Evolutionary conservation across 1,140 invertebrate genomes (phyloP), one percentile per base, ranked within the genome.

Genomic region (Zaprionus capensis): DNA sequence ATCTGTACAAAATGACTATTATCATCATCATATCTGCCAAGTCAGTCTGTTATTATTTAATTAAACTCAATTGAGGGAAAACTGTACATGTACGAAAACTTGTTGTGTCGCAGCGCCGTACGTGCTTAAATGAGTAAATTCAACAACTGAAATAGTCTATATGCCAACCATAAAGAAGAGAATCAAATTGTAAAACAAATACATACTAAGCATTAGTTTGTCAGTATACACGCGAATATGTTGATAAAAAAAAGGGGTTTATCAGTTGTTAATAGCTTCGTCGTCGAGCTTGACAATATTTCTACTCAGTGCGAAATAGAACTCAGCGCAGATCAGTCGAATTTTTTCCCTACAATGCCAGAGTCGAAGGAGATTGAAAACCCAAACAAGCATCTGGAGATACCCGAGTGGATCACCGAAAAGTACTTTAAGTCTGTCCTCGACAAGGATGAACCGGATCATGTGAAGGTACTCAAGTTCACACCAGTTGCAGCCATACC

Each of bases 371-470:
- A 62, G 20, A 91, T 91, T 22, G 24, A 59, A 1, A 91, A 91
- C 65, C 88, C 84, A n/a, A 91, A 91, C 46, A 63, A 86, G 51
- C 53, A 91, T 64, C 65, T 91, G 22, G 38, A 38, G 4, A 91
- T 91, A 53, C 92, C 93, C 49, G 38, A 91, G 38, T 94, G 94
- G 94, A 76, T 94, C 53, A 93, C 91, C 69, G 62, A 66, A 17
- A 79, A 93, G 34, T 94, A 94, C 36, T 79, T 93, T 2, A 72
- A 93, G 62, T 78, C 81, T 44, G 71, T 93, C 22, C 72, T 94
- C 4, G 81, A 86, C 12, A 86, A 93, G 41, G 80, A 92, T 46
- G 83, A 91, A n/a, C 92, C 93, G 7, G 65, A 92, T 3, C 90
- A 93, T 71, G 72, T 64, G 36, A 78, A 82, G 36, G 64, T 92